Conservation (phyloP, 2,113 vertebrate genomes). For the Willisornis vidua region DNA sequence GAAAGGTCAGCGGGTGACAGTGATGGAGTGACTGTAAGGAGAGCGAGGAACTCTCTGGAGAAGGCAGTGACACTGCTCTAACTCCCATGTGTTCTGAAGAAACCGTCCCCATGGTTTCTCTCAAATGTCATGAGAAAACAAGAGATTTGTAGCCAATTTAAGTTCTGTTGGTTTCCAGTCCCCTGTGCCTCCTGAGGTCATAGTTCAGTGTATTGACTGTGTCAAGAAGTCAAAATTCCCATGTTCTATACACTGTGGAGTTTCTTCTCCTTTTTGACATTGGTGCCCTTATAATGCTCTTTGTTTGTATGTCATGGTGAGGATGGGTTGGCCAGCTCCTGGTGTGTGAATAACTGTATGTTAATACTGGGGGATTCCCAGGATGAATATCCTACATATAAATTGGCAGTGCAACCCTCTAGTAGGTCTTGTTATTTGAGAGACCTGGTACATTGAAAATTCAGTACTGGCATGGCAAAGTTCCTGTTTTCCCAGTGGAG, state of each 20-base stretch:
- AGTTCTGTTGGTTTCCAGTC: slow-evolving; percentile 51
- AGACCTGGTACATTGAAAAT: not conserved
- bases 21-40: slow-evolving; percentile 43
- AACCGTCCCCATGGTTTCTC: slow-evolving; percentile 22
- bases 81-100: slow-evolving; percentile 4
- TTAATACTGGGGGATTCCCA: not conserved
- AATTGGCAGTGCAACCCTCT: not conserved
- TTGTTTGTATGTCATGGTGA: not conserved
- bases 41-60: not conserved
- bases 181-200: slow-evolving; percentile 45
- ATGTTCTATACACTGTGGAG: slow-evolving; percentile 36
- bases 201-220: slow-evolving; percentile 38
- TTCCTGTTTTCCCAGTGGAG: not conserved
- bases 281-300: not conserved
- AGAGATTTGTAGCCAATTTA: slow-evolving; percentile 10
- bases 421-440: not conserved
- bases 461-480: not conserved
- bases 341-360: not conserved
- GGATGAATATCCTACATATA: not conserved
- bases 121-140: slow-evolving; percentile 64
- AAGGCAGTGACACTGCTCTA: slow-evolving; percentile 26
- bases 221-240: slow-evolving; percentile 63
- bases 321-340: not conserved
- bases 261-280: slow-evolving; percentile 16
- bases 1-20: slow-evolving; percentile 34